Conservation (phyloP, 2,113 vertebrate genomes). For the Tyrannus savana region DNA sequence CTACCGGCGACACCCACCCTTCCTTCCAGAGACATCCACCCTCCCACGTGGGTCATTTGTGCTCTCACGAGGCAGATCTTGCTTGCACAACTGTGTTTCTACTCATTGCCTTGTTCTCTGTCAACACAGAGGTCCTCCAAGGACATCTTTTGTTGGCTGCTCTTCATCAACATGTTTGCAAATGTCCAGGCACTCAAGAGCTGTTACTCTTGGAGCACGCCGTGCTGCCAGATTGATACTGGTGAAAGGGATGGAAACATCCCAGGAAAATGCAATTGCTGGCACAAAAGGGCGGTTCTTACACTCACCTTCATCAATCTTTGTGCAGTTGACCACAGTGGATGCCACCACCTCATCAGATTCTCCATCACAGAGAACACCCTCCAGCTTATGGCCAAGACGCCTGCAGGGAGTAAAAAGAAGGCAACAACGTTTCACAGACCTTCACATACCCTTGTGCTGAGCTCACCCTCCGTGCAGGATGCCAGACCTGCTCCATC, state of each 20-base stretch:
- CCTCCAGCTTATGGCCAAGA: slow-evolving; percentile 86
- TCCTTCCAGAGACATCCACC: not conserved
- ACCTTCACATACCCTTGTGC: not conserved
- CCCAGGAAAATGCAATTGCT: not conserved
- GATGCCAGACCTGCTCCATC: accelerated
- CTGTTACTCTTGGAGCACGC: slow-evolving; percentile 10
- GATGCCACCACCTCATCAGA: slow-evolving; percentile 87
- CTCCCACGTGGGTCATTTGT: not conserved
- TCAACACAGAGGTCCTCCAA: slow-evolving; percentile 7
- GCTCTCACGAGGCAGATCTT: not conserved
- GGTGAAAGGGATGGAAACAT: not conserved
- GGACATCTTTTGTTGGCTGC: slow-evolving; percentile 41
- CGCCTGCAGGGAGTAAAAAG: slow-evolving; percentile 68
- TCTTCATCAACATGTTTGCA: slow-evolving; percentile 14
- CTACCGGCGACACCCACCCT: not conserved
- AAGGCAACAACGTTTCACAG: accelerated
- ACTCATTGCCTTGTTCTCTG: not conserved
- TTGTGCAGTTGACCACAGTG: slow-evolving; percentile 87
- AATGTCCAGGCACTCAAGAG: not conserved
- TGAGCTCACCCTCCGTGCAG: accelerated
- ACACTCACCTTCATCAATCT: slow-evolving; percentile 83
- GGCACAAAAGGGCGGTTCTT: not conserved
- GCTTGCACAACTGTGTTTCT: not conserved
- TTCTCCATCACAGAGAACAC: slow-evolving; percentile 86
- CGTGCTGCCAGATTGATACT: slow-evolving; percentile 4